phyloP scores from a whole-genome alignment of 2,888 invertebrate species.

The Drosophila cognata region DNA sequence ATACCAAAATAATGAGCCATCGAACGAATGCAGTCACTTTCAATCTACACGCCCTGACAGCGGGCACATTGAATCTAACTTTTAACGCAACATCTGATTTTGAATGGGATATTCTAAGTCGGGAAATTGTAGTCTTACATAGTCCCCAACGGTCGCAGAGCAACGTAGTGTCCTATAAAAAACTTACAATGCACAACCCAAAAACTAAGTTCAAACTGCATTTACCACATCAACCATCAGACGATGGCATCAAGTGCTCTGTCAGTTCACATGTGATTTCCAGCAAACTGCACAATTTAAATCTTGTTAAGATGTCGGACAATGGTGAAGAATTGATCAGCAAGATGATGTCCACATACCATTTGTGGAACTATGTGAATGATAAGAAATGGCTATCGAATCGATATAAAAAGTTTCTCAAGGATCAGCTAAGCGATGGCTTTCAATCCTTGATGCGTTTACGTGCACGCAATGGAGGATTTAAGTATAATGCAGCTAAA shows the following conservation, averaged over 20 bases:
- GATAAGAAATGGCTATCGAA: not conserved
- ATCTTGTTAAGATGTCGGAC: conserved; percentile 1
- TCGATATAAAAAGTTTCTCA: conserved; percentile 1
- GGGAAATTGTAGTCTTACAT: not conserved
- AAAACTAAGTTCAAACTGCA: not conserved
- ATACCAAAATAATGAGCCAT: not conserved
- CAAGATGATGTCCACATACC: conserved; percentile 27
- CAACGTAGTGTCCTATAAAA: not conserved
- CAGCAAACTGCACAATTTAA: not conserved
- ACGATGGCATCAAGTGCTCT: conserved; percentile 21
- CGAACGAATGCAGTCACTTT: not conserved
- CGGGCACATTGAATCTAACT: conserved; percentile 9
- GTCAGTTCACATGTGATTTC: conserved; percentile 15
- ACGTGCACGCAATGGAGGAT: conserved; percentile 26
- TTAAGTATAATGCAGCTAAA: conserved; percentile 8
- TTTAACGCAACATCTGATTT: conserved; percentile 13
- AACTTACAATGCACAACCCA: not conserved
- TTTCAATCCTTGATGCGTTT: conserved; percentile 40
- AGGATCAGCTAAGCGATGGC: conserved; percentile 30
- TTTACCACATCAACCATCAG: not conserved
- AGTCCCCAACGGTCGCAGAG: not conserved
- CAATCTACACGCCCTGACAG: conserved; percentile 5
- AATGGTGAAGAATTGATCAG: conserved; percentile 43
- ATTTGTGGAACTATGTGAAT: conserved; percentile 30
- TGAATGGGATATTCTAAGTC: not conserved